Evolutionary conservation across 2,888 invertebrate species (phyloP), one percentile per base, ranked within the genome.

Genomic region (Rotaria socialis): DNA sequence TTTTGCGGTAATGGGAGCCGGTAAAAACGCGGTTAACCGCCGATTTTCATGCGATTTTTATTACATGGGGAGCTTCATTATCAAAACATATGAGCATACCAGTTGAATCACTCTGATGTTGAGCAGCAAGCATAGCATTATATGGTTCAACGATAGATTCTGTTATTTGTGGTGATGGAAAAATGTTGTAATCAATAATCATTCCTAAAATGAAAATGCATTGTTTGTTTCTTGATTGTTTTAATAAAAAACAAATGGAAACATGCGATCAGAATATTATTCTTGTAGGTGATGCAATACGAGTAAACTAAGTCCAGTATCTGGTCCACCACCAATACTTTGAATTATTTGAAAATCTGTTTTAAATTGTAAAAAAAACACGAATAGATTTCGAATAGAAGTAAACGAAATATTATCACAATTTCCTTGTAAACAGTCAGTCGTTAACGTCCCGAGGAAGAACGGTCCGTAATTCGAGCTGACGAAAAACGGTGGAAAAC

Each of bases 21-120:
- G n/a, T n/a, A n/a, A n/a, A n/a, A n/a, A n/a, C n/a, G n/a, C n/a
- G n/a, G n/a, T n/a, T n/a, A n/a, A n/a, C n/a, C n/a, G n/a, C n/a
- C n/a, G n/a, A n/a, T n/a, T n/a, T n/a, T n/a, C n/a, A n/a, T n/a
- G n/a, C n/a, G n/a, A n/a, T n/a, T n/a, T n/a, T n/a, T n/a, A n/a
- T n/a, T n/a, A n/a, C n/a, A n/a, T n/a, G n/a, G n/a, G n/a, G 24
- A 24, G 80, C 80, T 80, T 80, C 80, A 80, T 80, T 80, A 80
- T 80, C 80, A 24, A 80, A 43, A 80, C 80, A 80, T 8, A 47
- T 43, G 19, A 43, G 14, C 22, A 43, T 43, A 80, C n/a, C 80
- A n/a, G 80, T 43, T 8, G 6, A 24, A 10, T 80, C 80, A 43
- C 47, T 43, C 22, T 43, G 43, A 43, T 80, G 6, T 47, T 80